These are phyloP conservation scores for Serranus cabrilla DNA, from an alignment of 2,797 vertebrate species.

Conservation along the genomic window DNA sequence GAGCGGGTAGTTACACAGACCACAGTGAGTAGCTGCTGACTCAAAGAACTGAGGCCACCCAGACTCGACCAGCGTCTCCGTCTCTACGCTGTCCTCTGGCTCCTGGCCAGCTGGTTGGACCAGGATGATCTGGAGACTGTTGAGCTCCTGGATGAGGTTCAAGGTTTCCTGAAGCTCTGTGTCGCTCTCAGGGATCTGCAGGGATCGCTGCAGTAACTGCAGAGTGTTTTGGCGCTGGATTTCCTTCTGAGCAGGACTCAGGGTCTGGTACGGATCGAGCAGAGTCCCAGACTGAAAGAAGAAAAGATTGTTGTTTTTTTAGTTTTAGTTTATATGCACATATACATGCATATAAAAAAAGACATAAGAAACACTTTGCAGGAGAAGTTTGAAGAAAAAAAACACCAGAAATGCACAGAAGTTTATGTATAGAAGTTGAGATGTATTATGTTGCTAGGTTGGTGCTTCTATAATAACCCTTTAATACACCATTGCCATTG, in stretches of 20 bases:
- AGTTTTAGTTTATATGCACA: too few relatives aligned
- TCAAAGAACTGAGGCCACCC: constrained; percentile 96
- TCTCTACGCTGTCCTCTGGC: constrained; percentile 29
- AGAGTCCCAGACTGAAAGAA: constrained; percentile 68
- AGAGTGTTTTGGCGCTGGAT: constrained; percentile 93
- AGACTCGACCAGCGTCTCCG: constrained; percentile 90
- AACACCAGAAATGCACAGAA: too few relatives aligned
- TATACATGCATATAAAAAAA: too few relatives aligned
- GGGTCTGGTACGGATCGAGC: constrained; percentile 85
- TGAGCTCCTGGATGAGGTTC: constrained; percentile 93
- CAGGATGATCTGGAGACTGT: constrained; percentile 90
- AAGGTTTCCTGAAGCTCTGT: constrained; percentile 92
- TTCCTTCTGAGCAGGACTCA: constrained; percentile 90
- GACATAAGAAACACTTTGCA: too few relatives aligned
- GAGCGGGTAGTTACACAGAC: constrained; percentile 91
- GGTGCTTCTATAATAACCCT: too few relatives aligned
- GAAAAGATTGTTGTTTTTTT: not conserved
- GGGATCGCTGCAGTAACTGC: constrained; percentile 89
- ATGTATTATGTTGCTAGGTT: too few relatives aligned
- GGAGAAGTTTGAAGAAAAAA: too few relatives aligned
- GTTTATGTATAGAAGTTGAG: too few relatives aligned
- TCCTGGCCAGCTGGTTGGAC: constrained; percentile 75
- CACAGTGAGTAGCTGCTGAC: constrained; percentile 91
- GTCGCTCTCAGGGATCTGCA: constrained; percentile 95
- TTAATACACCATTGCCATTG: too few relatives aligned